A percentile compares a stretch with the other conserved stretches of the same genome.
These are phyloP conservation scores for Antidorcas marsupialis DNA, from an alignment of 2,113 vertebrate species.

Conservation along the genomic window DNA sequence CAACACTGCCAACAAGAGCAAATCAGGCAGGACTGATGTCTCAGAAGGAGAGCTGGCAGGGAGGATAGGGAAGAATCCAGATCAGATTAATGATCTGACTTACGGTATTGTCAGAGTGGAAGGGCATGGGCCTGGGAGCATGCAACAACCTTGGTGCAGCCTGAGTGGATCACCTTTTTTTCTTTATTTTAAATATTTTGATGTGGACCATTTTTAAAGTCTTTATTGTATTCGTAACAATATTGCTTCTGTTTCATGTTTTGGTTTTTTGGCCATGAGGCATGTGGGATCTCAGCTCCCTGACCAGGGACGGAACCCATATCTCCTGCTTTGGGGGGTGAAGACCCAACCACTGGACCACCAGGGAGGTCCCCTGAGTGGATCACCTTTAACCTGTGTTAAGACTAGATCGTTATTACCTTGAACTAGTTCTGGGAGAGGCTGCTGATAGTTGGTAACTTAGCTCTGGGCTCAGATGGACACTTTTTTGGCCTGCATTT, in stretches of 20 bases:
- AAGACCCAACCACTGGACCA: not conserved
- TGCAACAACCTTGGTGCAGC: fast-evolving
- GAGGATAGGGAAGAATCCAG: not conserved
- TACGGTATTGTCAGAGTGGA: not conserved
- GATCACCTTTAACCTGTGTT: not conserved
- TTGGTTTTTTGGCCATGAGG: not conserved
- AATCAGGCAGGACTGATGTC: not conserved
- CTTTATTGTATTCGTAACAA: not conserved
- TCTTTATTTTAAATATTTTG: not conserved
- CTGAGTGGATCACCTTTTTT: not conserved
- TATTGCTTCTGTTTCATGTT: not conserved
- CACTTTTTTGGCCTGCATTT: not conserved
- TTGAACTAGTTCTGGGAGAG: not conserved
- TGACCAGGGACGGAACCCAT: not conserved
- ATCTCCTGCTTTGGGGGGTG: not conserved
- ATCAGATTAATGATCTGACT: not conserved
- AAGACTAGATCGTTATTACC: not conserved
- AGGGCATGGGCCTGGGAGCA: not conserved
- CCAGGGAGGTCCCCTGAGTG: not conserved
- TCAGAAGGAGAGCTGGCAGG: not conserved
- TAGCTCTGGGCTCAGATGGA: not conserved
- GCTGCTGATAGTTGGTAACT: not conserved
- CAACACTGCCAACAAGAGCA: not conserved
- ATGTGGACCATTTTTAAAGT: not conserved
- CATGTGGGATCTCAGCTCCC: not conserved